A percentile compares a stretch with the other conserved stretches of the same genome.
These are phyloP conservation scores for Epinephelus cyanopodus DNA, from an alignment of 2,113 vertebrate species.

Conservation along the genomic window DNA sequence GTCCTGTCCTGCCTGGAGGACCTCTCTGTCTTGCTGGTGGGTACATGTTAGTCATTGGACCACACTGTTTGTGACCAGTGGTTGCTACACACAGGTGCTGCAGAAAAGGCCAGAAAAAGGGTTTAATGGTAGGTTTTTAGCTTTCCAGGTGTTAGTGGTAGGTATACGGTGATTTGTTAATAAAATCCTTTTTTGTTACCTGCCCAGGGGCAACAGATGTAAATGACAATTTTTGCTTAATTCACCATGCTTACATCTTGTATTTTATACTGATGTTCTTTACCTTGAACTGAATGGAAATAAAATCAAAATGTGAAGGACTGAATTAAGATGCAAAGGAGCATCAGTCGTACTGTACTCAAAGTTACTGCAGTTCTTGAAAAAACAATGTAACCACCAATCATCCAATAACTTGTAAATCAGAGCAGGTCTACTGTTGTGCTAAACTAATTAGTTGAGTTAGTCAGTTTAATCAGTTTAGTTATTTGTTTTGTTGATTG, in stretches of 20 bases:
- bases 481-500: no score
- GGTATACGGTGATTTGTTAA: background rate
- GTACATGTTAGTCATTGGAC: conserved; percentile 53
- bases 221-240: no score
- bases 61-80: conserved; percentile 41
- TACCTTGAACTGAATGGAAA: no score
- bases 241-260: no score
- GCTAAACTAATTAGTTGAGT: background rate
- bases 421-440: background rate
- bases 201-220: no score
- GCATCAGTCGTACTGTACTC: background rate
- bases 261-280: no score
- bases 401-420: background rate
- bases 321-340: background rate
- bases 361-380: background rate
- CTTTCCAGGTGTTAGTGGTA: background rate
- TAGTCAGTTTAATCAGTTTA: background rate
- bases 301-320: background rate
- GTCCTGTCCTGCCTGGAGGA: conserved; percentile 64
- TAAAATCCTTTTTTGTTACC: background rate
- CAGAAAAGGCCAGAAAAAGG: background rate
- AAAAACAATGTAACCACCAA: background rate
- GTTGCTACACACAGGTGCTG: conserved; percentile 21
- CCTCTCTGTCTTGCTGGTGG: conserved; percentile 40
- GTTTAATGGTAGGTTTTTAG: background rate